These are phyloP conservation scores for Lobophora halterata DNA, from an alignment of 2,888 invertebrate genomes.

Conservation along the genomic window DNA sequence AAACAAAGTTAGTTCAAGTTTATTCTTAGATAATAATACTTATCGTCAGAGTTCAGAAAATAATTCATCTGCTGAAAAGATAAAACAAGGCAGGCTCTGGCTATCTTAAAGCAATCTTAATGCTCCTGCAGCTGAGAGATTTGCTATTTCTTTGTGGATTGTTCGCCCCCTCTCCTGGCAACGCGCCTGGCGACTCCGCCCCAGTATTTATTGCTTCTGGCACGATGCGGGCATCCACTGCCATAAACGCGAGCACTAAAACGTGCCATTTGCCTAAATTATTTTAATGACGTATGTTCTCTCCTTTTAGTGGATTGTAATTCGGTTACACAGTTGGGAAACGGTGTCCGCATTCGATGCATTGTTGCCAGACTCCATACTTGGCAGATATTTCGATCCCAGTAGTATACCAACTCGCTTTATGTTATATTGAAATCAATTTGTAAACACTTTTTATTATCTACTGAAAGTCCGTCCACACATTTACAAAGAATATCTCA, in stretches of 20 bases:
- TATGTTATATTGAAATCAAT: too few species aligned
- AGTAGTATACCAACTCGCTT: too few species aligned
- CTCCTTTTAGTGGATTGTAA: conserved; percentile 58
- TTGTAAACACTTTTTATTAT: too few species aligned
- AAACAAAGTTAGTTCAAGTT: too few species aligned
- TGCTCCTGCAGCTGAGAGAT: conserved; percentile 1
- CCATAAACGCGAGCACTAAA: conserved; percentile 68
- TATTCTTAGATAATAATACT: too few species aligned
- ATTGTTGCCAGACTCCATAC: conserved; percentile 48
- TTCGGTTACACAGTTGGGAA: conserved; percentile 53
- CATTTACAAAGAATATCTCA: too few species aligned
- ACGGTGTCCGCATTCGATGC: conserved; percentile 36
- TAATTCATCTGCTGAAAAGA: too few species aligned
- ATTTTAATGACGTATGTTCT: conserved; percentile 68
- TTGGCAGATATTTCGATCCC: conserved; percentile 33
- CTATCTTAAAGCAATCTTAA: too few species aligned
- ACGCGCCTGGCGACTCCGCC: conserved; percentile 36
- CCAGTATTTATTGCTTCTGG: conserved; percentile 67
- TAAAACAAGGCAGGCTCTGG: too few species aligned
- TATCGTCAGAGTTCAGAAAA: too few species aligned
- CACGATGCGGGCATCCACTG: conserved; percentile 53
- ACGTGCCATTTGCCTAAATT: conserved; percentile 70
- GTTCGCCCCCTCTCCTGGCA: conserved; percentile 3
- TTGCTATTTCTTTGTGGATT: conserved; percentile 8
- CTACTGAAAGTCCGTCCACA: too few species aligned